phyloP scores from a whole-genome alignment of 2,113 vertebrate genomes.

The Odobenus rosmarus region DNA sequence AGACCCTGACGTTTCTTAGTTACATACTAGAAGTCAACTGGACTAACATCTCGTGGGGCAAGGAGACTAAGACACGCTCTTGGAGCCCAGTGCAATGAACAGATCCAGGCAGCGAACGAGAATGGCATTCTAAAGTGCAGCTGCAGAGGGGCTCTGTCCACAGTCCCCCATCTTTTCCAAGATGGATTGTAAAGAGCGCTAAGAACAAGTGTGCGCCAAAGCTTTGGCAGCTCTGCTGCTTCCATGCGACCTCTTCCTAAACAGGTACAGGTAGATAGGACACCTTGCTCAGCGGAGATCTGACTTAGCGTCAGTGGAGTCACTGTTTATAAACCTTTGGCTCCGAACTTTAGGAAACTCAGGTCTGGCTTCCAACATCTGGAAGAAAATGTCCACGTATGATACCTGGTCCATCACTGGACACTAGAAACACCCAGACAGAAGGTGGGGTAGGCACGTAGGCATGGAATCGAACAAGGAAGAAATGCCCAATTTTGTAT shows the following conservation, averaged over 20 bases:
- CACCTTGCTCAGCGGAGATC: not conserved
- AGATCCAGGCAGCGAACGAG: not conserved
- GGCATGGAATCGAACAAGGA: not conserved
- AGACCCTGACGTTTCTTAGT: not conserved
- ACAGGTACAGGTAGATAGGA: not conserved
- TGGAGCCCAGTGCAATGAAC: not conserved
- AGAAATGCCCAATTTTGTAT: not conserved
- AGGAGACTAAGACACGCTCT: not conserved
- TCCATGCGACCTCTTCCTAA: not conserved
- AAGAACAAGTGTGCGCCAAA: not conserved
- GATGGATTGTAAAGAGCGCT: accelerated
- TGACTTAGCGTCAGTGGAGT: not conserved
- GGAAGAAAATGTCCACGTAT: not conserved
- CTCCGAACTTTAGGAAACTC: not conserved
- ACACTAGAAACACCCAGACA: not conserved
- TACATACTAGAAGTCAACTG: not conserved
- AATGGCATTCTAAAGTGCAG: not conserved
- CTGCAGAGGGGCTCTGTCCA: not conserved
- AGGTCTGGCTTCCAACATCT: not conserved
- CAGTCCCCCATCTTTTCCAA: no score
- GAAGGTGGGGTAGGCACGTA: not conserved
- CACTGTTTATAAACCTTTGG: not conserved
- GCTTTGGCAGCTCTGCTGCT: not conserved
- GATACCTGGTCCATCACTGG: not conserved
- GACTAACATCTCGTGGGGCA: not conserved